phyloP scores from a whole-genome alignment of 2,797 vertebrate species.

The Pangasius djambal region DNA sequence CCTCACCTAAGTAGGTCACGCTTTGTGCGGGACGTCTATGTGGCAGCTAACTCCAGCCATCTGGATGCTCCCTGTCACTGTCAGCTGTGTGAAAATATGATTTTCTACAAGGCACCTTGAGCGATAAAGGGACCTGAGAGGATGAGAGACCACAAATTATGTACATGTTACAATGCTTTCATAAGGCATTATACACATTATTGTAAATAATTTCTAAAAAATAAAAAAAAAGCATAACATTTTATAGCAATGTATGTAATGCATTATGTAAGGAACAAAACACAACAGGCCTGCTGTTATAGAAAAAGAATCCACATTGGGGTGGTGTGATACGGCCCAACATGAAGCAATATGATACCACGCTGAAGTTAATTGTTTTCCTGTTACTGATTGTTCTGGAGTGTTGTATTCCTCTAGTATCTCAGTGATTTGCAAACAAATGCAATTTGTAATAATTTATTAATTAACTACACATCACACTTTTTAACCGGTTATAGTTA shows the following conservation, averaged over 20 bases:
- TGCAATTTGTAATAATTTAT: not conserved
- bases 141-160: constrained; percentile 8
- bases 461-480: not conserved
- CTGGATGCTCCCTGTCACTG: constrained; percentile 82
- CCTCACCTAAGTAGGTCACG: constrained; percentile 86
- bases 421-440: not conserved
- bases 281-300: not conserved
- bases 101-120: constrained; percentile 78
- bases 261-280: not conserved
- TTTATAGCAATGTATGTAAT: not conserved
- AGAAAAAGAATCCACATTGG: not conserved
- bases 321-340: not conserved
- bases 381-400: too few species aligned
- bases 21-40: constrained; percentile 69
- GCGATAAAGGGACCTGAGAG: constrained; percentile 50
- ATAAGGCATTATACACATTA: not conserved
- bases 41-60: constrained; percentile 81
- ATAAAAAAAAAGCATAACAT: not conserved
- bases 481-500: not conserved
- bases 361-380: not conserved
- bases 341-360: not conserved
- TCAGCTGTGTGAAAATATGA: constrained; percentile 78
- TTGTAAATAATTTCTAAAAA: not conserved
- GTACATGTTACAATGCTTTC: not conserved
- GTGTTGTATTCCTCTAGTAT: not conserved